A percentile compares a stretch with the other conserved stretches of the same genome.
phyloP scores from a whole-genome alignment of 2,113 vertebrate species.

The Bos taurus region DNA sequence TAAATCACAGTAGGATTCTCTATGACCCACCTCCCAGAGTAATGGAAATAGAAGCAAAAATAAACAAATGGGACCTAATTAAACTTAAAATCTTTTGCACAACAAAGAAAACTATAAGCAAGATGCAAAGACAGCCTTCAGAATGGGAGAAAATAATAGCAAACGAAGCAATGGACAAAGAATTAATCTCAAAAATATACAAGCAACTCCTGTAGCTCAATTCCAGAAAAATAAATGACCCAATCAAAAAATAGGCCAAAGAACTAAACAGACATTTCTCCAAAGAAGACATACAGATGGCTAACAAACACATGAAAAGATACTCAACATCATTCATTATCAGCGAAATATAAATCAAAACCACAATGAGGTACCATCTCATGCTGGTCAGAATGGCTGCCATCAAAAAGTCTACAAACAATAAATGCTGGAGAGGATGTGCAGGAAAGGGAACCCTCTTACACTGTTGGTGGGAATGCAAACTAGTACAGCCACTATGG shows the following conservation, averaged over 20 bases:
- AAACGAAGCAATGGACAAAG: not conserved
- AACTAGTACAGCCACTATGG: not conserved
- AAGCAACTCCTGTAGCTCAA: not conserved
- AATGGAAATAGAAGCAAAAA: not conserved
- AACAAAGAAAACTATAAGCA: not conserved
- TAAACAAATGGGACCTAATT: not conserved
- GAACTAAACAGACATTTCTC: not conserved
- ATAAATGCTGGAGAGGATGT: not conserved
- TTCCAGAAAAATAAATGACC: not conserved
- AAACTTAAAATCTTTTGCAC: not conserved
- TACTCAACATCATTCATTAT: not conserved
- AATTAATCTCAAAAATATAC: not conserved
- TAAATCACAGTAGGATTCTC: not conserved
- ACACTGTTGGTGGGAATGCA: not conserved
- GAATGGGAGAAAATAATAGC: not conserved
- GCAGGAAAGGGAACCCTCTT: not conserved
- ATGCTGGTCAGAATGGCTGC: not conserved
- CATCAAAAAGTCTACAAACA: not conserved
- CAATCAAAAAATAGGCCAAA: not conserved
- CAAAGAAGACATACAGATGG: not conserved
- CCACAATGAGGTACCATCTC: not conserved
- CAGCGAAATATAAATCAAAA: not conserved
- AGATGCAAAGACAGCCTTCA: not conserved
- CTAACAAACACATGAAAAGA: not conserved
- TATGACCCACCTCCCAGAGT: not conserved